Conservation (phyloP, 1,140 invertebrate genomes). For the Drosophila albomicans region DNA sequence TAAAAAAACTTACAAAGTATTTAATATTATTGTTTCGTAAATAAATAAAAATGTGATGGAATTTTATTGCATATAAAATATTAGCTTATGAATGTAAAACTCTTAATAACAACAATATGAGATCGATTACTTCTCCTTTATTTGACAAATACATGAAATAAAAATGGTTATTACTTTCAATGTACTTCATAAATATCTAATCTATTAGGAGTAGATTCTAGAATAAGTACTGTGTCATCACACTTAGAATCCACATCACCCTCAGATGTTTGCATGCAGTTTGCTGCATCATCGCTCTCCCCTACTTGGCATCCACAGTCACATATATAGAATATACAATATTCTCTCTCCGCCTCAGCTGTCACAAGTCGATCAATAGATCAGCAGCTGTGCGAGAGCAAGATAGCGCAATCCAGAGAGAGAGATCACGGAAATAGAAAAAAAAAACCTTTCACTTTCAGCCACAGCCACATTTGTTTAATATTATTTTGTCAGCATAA, state of each 20-base stretch:
- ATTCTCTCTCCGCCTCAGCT: conserved; percentile 3
- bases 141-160: too few relatives aligned
- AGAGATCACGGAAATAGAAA: neutral
- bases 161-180: too few relatives aligned
- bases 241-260: neutral
- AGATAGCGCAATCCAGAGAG: neutral
- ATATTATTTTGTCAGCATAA: neutral
- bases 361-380: conserved; percentile 1
- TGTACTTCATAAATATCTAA: too few relatives aligned
- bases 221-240: neutral
- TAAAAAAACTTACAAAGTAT: too few relatives aligned
- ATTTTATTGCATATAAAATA: too few relatives aligned
- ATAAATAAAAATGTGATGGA: too few relatives aligned
- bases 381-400: neutral
- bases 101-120: too few relatives aligned
- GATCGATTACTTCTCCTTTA: too few relatives aligned
- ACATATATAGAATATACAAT: neutral
- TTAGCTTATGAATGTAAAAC: too few relatives aligned
- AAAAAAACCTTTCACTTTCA: conserved; percentile 7
- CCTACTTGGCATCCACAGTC: neutral
- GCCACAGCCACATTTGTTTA: neutral
- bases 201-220: too few relatives aligned
- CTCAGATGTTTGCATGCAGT: neutral
- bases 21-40: too few relatives aligned
- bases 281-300: neutral